Conservation (phyloP, 2,797 vertebrate species). For the Epinephelus coioides region DNA sequence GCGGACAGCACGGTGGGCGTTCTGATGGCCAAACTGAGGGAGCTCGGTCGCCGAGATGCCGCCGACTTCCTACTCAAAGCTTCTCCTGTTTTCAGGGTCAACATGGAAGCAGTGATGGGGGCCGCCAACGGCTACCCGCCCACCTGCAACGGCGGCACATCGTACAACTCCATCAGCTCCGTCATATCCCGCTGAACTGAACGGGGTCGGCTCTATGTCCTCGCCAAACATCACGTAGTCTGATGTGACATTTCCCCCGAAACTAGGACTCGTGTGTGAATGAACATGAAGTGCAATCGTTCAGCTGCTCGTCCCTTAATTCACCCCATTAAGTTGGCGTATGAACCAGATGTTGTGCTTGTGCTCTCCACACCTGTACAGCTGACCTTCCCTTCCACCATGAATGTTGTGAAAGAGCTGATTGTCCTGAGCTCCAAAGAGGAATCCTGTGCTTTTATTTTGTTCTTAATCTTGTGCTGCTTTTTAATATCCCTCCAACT, state of each 20-base stretch:
- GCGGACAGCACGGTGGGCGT: constrained; percentile 91
- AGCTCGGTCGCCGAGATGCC: constrained; percentile 95
- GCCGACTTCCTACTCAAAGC: constrained; percentile 96
- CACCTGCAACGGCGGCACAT: constrained; percentile 95
- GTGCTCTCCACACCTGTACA: constrained; percentile 56
- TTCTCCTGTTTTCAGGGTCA: constrained; percentile 94
- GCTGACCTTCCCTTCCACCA: constrained; percentile 31
- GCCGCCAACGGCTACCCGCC: constrained; percentile 89
- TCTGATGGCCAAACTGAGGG: constrained; percentile 93
- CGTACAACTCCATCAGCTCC: constrained; percentile 98
- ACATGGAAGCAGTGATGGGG: constrained; percentile 86
- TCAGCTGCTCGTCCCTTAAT: constrained; percentile 57
- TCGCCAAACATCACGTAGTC: constrained; percentile 38
- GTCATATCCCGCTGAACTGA: constrained; percentile 93
- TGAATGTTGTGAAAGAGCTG: constrained; percentile 71
- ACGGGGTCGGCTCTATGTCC: not conserved
- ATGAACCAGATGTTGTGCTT: constrained; percentile 60
- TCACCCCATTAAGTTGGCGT: constrained; percentile 9
- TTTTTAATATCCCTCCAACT: constrained; percentile 38
- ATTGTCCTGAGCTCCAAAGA: constrained; percentile 75
- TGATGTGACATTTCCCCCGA: constrained; percentile 14
- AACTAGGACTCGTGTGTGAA: constrained; percentile 18
- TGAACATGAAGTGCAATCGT: constrained; percentile 73
- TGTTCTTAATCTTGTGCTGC: constrained; percentile 68
- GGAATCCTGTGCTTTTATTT: constrained; percentile 62